Percentiles rank a stretch among this genome's conserved stretches.
Evolutionary conservation across 2,797 vertebrate species (phyloP).

Genomic region (Bucorvus abyssinicus): DNA sequence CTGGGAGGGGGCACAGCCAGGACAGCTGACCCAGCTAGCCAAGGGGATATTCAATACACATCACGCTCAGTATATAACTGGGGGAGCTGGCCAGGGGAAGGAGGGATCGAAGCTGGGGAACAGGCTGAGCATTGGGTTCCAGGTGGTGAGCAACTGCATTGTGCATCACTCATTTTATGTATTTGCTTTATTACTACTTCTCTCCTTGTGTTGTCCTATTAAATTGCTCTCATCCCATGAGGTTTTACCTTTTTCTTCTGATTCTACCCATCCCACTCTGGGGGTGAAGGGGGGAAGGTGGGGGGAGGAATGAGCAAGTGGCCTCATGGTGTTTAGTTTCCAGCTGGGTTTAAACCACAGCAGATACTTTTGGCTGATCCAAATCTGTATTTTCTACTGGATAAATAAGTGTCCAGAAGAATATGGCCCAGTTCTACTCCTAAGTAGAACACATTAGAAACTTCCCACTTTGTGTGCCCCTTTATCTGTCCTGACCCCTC

Average conservation of each 20-base stretch:
- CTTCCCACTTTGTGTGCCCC: background rate
- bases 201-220: background rate
- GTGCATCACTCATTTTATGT: background rate
- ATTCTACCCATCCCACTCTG: background rate
- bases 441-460: background rate
- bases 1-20: background rate
- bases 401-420: constrained; percentile 2
- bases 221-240: background rate
- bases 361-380: background rate
- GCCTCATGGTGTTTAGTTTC: no score
- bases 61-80: background rate
- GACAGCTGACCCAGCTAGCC: background rate
- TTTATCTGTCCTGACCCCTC: background rate
- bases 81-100: background rate
- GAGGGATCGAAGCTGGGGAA: no score
- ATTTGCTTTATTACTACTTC: background rate
- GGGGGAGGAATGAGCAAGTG: background rate
- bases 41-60: background rate
- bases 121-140: background rate
- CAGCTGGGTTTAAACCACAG: background rate
- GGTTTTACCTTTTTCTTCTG: background rate
- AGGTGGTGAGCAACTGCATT: background rate
- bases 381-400: constrained; percentile 17
- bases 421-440: background rate
- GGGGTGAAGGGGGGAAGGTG: no score